Evolutionary conservation across 1,140 invertebrate genomes (phyloP).

Genomic region (Calliopsis andreniformis): DNA sequence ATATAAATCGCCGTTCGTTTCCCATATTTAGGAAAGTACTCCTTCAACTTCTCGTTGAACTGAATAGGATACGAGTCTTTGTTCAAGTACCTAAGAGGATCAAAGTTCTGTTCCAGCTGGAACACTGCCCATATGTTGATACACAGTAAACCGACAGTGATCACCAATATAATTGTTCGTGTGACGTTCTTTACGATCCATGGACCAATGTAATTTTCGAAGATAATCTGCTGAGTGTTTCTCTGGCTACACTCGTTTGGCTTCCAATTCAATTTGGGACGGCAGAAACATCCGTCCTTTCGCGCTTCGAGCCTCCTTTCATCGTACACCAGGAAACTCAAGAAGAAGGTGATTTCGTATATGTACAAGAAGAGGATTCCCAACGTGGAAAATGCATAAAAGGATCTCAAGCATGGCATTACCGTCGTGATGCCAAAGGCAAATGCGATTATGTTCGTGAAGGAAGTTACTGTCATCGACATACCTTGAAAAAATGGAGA

Average conservation of each 20-base stretch:
- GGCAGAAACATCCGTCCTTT: constrained; percentile 81
- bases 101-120: constrained; percentile 82
- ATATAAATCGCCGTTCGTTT: constrained; percentile 81
- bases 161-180: constrained; percentile 79
- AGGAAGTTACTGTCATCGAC: constrained; percentile 86
- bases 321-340: constrained; percentile 82
- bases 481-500: constrained; percentile 70
- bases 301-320: constrained; percentile 78
- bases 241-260: constrained; percentile 80
- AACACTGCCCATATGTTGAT: constrained; percentile 80
- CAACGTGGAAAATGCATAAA: constrained; percentile 81
- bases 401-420: constrained; percentile 81
- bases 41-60: constrained; percentile 76
- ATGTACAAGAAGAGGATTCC: constrained; percentile 82
- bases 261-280: constrained; percentile 75
- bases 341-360: constrained; percentile 83
- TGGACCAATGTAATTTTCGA: constrained; percentile 80
- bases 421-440: constrained; percentile 84
- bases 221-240: constrained; percentile 79
- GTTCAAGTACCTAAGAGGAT: constrained; percentile 83
- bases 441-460: constrained; percentile 87
- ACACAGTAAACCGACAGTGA: constrained; percentile 69
- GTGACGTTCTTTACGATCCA: constrained; percentile 77
- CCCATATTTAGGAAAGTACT: constrained; percentile 81
- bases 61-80: constrained; percentile 79